A percentile compares a stretch with the other conserved stretches of the same genome.
Evolutionary conservation across 2,888 invertebrate species (phyloP).

Genomic region (Andrena minutula): DNA sequence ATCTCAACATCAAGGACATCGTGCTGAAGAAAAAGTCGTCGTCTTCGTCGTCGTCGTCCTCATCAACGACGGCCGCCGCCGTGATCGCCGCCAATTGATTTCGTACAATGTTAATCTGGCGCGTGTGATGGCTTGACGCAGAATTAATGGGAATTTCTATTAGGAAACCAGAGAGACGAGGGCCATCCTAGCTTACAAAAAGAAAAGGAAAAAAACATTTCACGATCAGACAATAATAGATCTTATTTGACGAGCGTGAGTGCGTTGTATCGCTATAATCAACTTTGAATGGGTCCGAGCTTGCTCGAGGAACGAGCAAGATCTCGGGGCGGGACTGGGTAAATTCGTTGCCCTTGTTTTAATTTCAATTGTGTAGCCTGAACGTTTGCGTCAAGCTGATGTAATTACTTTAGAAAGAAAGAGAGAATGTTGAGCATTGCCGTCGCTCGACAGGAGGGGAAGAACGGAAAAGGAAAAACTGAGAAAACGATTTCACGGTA

Average conservation of each 20-base stretch:
- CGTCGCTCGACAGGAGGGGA: neutral
- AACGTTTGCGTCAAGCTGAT: neutral
- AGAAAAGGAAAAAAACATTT: neutral
- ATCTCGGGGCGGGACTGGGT: neutral
- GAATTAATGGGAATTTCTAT: constrained; percentile 19
- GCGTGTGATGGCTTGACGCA: constrained; percentile 20
- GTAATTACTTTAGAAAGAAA: constrained; percentile 4
- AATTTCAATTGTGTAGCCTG: neutral
- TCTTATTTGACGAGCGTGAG: neutral
- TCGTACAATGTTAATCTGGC: constrained; percentile 7
- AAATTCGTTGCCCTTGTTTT: neutral
- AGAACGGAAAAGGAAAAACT: neutral
- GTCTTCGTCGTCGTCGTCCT: constrained; percentile 73
- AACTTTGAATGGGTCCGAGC: neutral
- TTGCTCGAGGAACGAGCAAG: neutral
- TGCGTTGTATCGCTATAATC: neutral
- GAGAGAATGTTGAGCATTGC: neutral
- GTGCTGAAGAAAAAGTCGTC: constrained; percentile 88
- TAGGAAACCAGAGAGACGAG: neutral
- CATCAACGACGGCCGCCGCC: constrained; percentile 74
- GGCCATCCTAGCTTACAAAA: neutral
- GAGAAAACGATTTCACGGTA: neutral
- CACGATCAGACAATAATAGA: constrained; percentile 20
- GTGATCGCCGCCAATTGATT: constrained; percentile 81
- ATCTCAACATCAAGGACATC: constrained; percentile 92